Evolutionary conservation across 1,140 invertebrate genomes (phyloP).

Genomic region (Metopolophium dirhodum): DNA sequence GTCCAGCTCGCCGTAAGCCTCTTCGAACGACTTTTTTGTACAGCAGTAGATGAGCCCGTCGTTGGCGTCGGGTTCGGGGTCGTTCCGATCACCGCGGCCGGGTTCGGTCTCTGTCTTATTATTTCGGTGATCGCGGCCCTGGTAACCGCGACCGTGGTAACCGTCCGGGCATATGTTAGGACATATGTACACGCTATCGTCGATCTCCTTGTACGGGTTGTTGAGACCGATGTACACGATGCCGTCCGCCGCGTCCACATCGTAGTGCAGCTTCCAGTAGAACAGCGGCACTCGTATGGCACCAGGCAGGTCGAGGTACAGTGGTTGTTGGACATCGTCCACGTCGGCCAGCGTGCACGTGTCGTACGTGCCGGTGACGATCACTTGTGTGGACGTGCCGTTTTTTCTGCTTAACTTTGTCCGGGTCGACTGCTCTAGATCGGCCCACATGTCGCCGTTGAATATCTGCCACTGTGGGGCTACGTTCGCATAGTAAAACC

Average conservation of each 20-base stretch:
- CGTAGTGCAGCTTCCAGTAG: constrained; percentile 71
- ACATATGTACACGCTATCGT: constrained; percentile 29
- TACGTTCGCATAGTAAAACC: constrained; percentile 67
- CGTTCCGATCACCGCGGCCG: too few species aligned
- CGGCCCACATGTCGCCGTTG: constrained; percentile 67
- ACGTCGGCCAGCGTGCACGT: constrained; percentile 65
- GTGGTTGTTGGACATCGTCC: constrained; percentile 62
- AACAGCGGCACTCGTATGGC: constrained; percentile 66
- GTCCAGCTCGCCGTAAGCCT: background rate
- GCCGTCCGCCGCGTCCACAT: constrained; percentile 65
- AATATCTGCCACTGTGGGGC: constrained; percentile 69
- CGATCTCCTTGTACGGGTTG: constrained; percentile 67
- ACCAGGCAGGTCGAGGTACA: constrained; percentile 66
- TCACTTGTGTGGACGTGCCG: constrained; percentile 60
- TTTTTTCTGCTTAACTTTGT: background rate
- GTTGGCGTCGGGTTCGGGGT: background rate
- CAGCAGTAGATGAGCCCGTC: constrained; percentile 32
- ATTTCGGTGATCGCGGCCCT: background rate
- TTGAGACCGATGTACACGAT: constrained; percentile 71
- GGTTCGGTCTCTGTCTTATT: too few species aligned
- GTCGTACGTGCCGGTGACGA: constrained; percentile 70
- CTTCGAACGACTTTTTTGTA: constrained; percentile 27
- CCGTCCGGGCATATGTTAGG: background rate
- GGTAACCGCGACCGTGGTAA: background rate
- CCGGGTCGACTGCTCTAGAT: constrained; percentile 56